Evolutionary conservation across 2,888 invertebrate genomes (phyloP), one percentile per base, ranked within the genome.

Genomic region (Drosophila kanekoi): DNA sequence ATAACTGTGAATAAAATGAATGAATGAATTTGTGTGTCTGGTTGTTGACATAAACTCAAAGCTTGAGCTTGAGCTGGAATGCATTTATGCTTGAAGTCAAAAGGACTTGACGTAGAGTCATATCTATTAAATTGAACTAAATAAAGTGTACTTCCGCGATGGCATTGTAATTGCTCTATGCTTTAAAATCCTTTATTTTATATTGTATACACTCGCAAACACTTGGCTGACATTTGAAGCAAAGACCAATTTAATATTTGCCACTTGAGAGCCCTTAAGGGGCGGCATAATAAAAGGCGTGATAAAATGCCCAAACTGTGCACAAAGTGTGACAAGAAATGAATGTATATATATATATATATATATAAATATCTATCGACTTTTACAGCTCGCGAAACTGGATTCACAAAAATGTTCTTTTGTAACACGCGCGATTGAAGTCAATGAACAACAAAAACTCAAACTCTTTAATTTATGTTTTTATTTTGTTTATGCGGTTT

Each of bases 391-490:
- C n/a, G 35, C 20, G n/a, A 56, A 57, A 32, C 11, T 20, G 28
- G 11, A 11, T 33, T 37, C 41, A 33, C 51, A 51, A 32, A 13
- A 13, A n/a, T 43, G 16, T 49, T 49, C n/a, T 45, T 63, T 72
- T 51, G 73, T 79, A 77, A 69, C 74, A 73, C 72, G 70, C 78
- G 49, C 70, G 77, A 72, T 74, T 78, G 63, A 45, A 71, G 69
- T 68, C 61, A 77, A 73, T 80, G 65, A 72, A 65, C 44, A 64
- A 54, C 64, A 67, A 65, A 47, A 60, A 40, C n/a, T 43, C 61
- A 43, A 41, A 59, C 11, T 49, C 16, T 41, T 52, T 52, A 60
- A 63, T 69, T 58, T 48, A 60, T 51, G 20, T 57, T 67, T 64
- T 63, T 38, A 62, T 40, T 48, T 35, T 45, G 40, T 56, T 53